Conservation (phyloP, 2,113 vertebrate genomes). For the Astur gentilis region DNA sequence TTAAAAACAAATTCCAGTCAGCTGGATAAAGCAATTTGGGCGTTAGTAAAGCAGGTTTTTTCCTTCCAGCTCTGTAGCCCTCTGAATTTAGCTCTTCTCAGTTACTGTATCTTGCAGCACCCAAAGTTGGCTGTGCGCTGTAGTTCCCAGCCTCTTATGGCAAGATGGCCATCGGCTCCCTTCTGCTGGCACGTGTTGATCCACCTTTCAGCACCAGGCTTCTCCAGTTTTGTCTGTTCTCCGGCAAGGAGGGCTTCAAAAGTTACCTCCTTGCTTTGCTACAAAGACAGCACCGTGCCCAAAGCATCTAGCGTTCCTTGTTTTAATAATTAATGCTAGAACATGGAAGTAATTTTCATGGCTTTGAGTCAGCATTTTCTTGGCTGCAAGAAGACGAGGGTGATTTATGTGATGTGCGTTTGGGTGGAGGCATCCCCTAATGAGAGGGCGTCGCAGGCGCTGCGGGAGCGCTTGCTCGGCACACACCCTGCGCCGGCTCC, state of each 20-base stretch:
- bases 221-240: fast-evolving
- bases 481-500: background rate
- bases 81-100: background rate
- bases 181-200: background rate
- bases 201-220: background rate
- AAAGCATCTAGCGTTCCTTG: background rate
- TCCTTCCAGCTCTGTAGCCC: fast-evolving
- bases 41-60: background rate
- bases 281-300: background rate
- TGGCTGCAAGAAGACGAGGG: background rate
- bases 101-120: background rate
- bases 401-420: fast-evolving
- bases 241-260: fast-evolving
- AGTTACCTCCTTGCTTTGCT: too few relatives aligned
- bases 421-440: background rate
- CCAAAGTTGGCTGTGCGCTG: fast-evolving
- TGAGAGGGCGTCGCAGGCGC: too few relatives aligned
- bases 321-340: background rate
- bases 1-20: background rate
- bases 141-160: fast-evolving
- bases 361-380: background rate
- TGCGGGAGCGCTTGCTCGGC: background rate
- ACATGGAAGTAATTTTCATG: background rate
- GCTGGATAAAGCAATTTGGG: background rate
- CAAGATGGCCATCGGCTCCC: background rate